Evolutionary conservation across 2,113 vertebrate genomes (phyloP).

Genomic region (Apaloderma vittatum): DNA sequence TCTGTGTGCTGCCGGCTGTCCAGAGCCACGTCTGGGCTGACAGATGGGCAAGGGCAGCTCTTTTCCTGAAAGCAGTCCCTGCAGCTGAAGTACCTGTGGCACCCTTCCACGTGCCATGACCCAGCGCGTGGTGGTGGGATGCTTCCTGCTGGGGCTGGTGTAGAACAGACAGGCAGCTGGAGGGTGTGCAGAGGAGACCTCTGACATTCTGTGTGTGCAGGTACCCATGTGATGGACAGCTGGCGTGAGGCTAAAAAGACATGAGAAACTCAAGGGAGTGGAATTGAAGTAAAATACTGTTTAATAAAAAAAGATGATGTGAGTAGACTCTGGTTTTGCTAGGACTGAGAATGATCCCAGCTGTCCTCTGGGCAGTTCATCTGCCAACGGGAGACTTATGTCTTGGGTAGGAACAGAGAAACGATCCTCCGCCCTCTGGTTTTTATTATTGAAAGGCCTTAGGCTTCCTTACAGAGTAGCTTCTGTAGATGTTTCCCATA

Average conservation of each 20-base stretch:
- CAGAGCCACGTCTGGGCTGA: background rate
- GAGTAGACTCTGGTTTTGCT: background rate
- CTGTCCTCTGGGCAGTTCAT: rapidly evolving
- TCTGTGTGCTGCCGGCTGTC: background rate
- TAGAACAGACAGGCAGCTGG: background rate
- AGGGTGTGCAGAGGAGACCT: too few species aligned
- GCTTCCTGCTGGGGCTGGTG: background rate
- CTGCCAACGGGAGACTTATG: background rate
- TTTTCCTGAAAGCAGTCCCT: background rate
- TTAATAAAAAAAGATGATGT: background rate
- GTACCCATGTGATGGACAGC: background rate
- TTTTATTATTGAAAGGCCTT: background rate
- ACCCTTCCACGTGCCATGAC: background rate
- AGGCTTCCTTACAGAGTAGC: background rate
- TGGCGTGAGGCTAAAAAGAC: background rate
- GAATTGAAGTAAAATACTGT: background rate
- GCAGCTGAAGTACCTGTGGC: background rate
- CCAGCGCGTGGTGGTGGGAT: background rate
- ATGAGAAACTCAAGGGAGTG: background rate
- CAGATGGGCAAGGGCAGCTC: background rate
- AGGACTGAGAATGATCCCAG: background rate
- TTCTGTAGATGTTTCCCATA: background rate
- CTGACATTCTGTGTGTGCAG: background rate
- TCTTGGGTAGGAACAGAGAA: background rate
- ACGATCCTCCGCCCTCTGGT: background rate